phyloP scores from a whole-genome alignment of 2,113 vertebrate genomes.

The Eurystomus gularis region DNA sequence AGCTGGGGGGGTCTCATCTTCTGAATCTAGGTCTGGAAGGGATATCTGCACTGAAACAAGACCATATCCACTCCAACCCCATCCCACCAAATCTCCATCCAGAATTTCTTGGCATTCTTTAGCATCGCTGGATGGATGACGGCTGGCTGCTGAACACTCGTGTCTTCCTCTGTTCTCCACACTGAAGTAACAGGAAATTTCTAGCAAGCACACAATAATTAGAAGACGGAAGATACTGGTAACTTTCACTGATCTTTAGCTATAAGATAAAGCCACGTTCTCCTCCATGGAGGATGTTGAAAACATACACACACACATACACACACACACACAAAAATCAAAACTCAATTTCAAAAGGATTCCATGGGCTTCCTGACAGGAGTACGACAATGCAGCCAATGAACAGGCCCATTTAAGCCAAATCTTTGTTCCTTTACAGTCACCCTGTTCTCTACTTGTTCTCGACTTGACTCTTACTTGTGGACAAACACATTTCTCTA shows the following conservation, averaged over 20 bases:
- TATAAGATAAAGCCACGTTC: background rate
- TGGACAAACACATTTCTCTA: background rate
- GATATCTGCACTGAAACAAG: background rate
- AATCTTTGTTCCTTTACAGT: background rate
- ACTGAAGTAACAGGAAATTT: background rate
- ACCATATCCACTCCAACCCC: background rate
- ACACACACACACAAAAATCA: background rate
- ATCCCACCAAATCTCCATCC: background rate
- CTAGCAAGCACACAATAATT: background rate
- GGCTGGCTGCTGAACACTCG: background rate
- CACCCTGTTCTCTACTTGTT: background rate
- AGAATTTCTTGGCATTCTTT: background rate
- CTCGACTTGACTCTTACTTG: background rate
- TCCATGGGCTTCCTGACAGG: background rate
- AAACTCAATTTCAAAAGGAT: background rate
- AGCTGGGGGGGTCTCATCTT: background rate
- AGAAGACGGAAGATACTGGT: background rate
- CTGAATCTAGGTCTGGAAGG: background rate
- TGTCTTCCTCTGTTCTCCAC: background rate
- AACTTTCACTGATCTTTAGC: background rate
- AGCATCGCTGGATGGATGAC: background rate
- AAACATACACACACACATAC: background rate
- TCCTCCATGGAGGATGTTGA: background rate
- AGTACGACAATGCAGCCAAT: background rate
- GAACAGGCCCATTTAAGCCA: background rate